Base-by-base conservation (phyloP, 2,113 vertebrate genomes). In the Terrapene triunguis region DNA sequence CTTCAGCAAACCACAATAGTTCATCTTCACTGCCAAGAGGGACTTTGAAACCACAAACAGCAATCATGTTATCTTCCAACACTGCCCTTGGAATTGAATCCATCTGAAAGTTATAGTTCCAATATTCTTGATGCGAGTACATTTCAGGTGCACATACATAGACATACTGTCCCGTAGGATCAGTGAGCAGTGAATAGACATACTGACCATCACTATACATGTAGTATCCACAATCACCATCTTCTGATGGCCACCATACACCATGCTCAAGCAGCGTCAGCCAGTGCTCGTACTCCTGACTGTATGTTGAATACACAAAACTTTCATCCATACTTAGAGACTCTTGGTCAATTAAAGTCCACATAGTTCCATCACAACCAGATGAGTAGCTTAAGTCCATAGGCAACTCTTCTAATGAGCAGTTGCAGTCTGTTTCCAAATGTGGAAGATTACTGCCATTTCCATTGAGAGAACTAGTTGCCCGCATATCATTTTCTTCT, bases 191-290 rank as follows among this genome's bases (percentile, higher is more conserved):
- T 1, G 99, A 99, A 97, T 99, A 99, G 81, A 99, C 98, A 88
- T 99, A 99, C 82, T 99, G 98, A 89, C 98, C 98, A 96, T 99
- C 99, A 69, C 98, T 99, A 95, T 99, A 99, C 98, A 99, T 98
- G 98, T 99, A 99, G 96, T 99, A 99, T 22, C 99, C 99, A 98
- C 98, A 99, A 80, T 99, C 98, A 51, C 99, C 99, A 96, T 99
- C 98, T 94, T 99, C 99, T 85, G 99, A 99, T 57, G 99, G 99
- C 99, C 99, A 99, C 99, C 99, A 99, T 80, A 99, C 91, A 6
- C 99, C 99, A 97, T 99, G 99, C 95, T 99, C 99, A 95, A 99
- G 98, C 96, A 99, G 98, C 81, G 97, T 96, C 85, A 99, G 98
- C 99, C 99, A 99, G 89, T 99, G 99, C 87, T 99, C 99, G 96